These are phyloP conservation scores for Orientallactaga bullata DNA, from an alignment of 2,113 vertebrate species.

Conservation along the genomic window DNA sequence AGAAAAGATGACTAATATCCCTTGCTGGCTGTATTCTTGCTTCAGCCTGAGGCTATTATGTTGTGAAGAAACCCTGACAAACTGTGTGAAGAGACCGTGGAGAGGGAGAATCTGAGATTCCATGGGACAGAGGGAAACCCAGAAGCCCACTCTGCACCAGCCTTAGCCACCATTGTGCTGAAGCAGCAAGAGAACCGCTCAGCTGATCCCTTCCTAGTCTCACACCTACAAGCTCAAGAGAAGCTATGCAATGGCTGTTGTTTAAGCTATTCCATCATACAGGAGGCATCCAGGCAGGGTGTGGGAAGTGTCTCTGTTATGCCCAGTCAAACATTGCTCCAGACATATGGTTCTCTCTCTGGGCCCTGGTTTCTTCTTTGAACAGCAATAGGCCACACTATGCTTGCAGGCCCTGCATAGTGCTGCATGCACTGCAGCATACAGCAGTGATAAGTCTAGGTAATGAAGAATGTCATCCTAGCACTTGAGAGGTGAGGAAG, in stretches of 20 bases:
- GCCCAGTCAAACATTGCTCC: no score
- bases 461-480: background rate
- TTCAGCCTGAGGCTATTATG: background rate
- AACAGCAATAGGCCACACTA: background rate
- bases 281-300: background rate
- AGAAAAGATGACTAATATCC: background rate
- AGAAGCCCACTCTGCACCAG: background rate
- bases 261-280: accelerated
- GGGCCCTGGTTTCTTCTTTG: background rate
- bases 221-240: background rate
- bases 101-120: background rate
- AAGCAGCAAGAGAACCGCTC: background rate
- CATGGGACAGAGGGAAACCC: background rate
- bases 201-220: background rate
- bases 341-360: background rate
- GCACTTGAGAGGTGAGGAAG: background rate
- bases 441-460: background rate
- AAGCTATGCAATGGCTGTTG: background rate
- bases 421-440: no score
- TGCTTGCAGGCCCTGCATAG: background rate
- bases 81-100: accelerated
- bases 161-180: background rate
- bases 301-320: background rate
- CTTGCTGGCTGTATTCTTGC: background rate
- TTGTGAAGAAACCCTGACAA: background rate